Conservation (phyloP, 2,888 invertebrate species). For the Bursaphelenchus okinawaensis region DNA sequence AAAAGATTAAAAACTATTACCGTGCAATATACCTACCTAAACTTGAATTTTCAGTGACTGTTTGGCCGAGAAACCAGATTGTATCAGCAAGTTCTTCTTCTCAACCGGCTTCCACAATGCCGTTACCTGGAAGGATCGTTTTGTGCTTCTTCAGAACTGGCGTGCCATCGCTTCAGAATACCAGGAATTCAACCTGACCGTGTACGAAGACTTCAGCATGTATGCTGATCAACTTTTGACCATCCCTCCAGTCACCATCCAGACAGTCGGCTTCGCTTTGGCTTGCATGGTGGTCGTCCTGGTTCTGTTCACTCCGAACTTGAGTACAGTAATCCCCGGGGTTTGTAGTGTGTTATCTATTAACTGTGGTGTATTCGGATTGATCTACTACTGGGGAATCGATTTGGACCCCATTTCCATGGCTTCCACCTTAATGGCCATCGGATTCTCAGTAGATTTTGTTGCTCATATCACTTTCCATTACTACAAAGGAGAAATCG, state of each 20-base stretch:
- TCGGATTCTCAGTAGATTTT: constrained; percentile 56
- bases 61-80: constrained; percentile 43
- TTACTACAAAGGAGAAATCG: constrained; percentile 55
- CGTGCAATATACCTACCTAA: neutral
- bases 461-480: constrained; percentile 56
- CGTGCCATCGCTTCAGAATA: constrained; percentile 48
- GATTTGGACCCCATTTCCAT: constrained; percentile 56
- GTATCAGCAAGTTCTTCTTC: constrained; percentile 55
- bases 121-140: constrained; percentile 44
- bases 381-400: constrained; percentile 47
- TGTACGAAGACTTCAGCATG: constrained; percentile 57
- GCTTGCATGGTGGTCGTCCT: constrained; percentile 54
- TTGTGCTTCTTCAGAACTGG: constrained; percentile 43
- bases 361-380: constrained; percentile 54
- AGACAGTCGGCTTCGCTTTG: constrained; percentile 53
- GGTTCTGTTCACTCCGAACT: constrained; percentile 37
- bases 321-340: constrained; percentile 1
- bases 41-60: constrained; percentile 44
- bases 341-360: constrained; percentile 48
- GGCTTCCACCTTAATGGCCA: constrained; percentile 48
- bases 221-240: constrained; percentile 55
- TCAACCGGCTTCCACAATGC: constrained; percentile 57
- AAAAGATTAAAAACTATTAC: neutral
- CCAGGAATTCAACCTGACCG: constrained; percentile 51
- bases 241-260: constrained; percentile 53